Evolutionary conservation across 2,797 vertebrate species (phyloP), one percentile per base, ranked within the genome.

Genomic region (Synaphobranchus kaupii): DNA sequence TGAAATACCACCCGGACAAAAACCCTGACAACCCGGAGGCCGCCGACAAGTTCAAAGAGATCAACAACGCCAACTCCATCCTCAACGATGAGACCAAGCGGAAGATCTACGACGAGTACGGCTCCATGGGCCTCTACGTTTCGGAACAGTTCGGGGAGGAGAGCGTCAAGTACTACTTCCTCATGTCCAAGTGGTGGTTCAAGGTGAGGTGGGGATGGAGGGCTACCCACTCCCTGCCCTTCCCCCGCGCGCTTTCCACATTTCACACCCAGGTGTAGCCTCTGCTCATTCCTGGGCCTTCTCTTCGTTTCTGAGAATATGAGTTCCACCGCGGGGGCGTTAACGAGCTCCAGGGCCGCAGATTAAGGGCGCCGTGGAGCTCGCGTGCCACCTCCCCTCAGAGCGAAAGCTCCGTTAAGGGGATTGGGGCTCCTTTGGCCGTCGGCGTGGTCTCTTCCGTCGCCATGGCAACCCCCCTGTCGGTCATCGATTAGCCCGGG

Each of bases 171-270:
- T 97, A 98, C 89, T 99, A 98, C 94, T 98, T 98, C 94, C 96
- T 97, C 87, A 95, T 97, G 96, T 97, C 97, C 92, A 98, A 98
- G 87, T 98, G 97, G 95, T 99, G 98, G 98, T 98, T 99, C 92
- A 97, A 98, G 98, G 98, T 98, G 92, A 91, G 93, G 28, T n/a
- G 13, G 47, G 39, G 39, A 39, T 39, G 0, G 25, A 10, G 63
- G 63, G 76, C 20, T 13, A 9, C 76, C 8, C 10, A 3, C 5
- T 44, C 2, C 10, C 73, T 47, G 39, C 13, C 4, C 76, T 48
- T 22, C 71, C 20, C 31, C 13, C 71, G 12, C 15, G 8, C 22
- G 39, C 34, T 9, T 7, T 47, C 48, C 76, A 48, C 44, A 47
- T 48, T 9, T 80, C 44, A n/a, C 71, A 76, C 71, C 12, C 2